A percentile compares a stretch with the other conserved stretches of the same genome.
Conservation (phyloP, 2,113 vertebrate genomes). For the Bos indicus region DNA sequence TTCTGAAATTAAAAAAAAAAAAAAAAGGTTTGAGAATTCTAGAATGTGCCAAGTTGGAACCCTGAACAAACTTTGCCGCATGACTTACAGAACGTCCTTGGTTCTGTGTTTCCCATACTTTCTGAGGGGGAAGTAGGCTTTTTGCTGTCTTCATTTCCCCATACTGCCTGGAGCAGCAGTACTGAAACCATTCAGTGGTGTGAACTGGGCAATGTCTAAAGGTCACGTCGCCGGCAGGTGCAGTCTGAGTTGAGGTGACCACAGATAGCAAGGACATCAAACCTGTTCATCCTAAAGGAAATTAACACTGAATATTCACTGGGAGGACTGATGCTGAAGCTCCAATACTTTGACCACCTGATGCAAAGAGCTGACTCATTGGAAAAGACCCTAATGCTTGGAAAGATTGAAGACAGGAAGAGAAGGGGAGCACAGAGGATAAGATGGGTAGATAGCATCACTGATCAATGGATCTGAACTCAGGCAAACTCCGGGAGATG, state of each 20-base stretch:
- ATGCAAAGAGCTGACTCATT: fast-evolving
- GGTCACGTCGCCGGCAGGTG: neutral
- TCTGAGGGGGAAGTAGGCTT: neutral
- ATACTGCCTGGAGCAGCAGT: neutral
- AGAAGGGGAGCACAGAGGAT: neutral
- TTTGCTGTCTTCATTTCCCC: neutral
- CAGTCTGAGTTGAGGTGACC: neutral
- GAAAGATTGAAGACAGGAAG: neutral
- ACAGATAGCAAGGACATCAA: neutral
- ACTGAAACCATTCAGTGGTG: neutral
- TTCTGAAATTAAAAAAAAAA: neutral
- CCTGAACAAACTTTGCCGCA: neutral
- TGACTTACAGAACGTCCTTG: neutral
- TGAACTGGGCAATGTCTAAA: neutral
- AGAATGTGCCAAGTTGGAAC: neutral
- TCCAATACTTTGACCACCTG: neutral
- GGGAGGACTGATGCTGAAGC: neutral
- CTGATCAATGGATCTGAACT: neutral
- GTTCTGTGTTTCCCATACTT: neutral
- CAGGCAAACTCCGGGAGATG: neutral
- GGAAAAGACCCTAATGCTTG: neutral
- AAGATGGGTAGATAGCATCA: neutral
- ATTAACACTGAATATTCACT: neutral
- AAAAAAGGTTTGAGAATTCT: neutral
- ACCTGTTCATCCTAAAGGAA: neutral